Percentiles rank a stretch among this genome's conserved stretches.
These are phyloP conservation scores for Oligia fasciuncula DNA, from an alignment of 2,888 invertebrate species.

Conservation along the genomic window DNA sequence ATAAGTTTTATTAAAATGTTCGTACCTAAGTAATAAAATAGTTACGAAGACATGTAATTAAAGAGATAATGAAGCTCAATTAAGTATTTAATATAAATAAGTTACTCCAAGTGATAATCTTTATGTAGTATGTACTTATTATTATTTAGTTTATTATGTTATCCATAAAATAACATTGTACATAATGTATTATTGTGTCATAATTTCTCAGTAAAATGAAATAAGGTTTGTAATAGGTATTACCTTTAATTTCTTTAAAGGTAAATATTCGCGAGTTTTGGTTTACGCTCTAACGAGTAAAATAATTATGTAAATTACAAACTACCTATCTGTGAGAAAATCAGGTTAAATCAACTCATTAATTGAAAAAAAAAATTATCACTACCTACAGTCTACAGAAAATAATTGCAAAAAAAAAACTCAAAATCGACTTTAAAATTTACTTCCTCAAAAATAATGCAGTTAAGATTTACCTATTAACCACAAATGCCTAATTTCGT, in stretches of 20 bases:
- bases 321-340: fast-evolving
- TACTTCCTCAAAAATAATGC: background rate
- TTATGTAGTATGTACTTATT: background rate
- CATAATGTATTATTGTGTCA: background rate
- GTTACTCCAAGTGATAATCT: background rate
- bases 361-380: background rate
- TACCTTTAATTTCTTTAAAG: no score
- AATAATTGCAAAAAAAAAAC: background rate
- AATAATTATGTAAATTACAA: slow-evolving; percentile 1
- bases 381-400: no score
- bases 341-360: background rate
- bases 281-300: background rate
- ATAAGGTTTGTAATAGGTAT: no score
- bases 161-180: background rate
- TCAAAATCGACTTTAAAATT: background rate
- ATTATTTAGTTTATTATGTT: background rate
- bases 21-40: slow-evolving; percentile 11
- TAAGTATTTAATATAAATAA: background rate
- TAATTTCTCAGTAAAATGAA: background rate
- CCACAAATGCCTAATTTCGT: background rate
- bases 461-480: background rate
- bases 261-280: background rate
- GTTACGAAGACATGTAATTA: background rate
- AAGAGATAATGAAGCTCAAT: background rate
- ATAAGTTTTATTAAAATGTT: slow-evolving; percentile 6